Base-by-base conservation (phyloP, 2,797 vertebrate species). In the Squalus acanthias region DNA sequence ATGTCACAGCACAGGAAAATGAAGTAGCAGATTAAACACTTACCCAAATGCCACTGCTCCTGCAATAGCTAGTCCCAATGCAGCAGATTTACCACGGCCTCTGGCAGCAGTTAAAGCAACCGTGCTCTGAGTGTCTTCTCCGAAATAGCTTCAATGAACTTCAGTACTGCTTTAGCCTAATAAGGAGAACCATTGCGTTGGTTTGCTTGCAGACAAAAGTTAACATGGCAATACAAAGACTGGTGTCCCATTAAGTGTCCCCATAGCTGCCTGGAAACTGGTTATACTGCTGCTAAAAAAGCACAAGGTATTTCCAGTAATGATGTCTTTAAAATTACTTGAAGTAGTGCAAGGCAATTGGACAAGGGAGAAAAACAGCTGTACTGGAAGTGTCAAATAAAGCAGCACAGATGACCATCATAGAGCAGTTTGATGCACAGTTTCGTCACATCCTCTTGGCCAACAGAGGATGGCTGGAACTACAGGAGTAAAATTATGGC, bases 21-120 rank as follows among this genome's bases (percentile, higher is more conserved):
- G 7, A n/a, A 91, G 67, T 53, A 0, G 0, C 0, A 0, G 1
- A 4, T 0, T 1, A 95, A 57, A 95, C 96, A 65, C 97, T 96
- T 98, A 99, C 99, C 99, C 99, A 97, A 99, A 99, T 67, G 99
- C 99, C 95, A 99, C 98, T 0, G 99, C 99, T 96, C 98, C 99
- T 50, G 99, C 99, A 3, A 99, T 98, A 29, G 99, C 98, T 98
- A 99, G 96, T 0, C 99, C 99, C 97, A 99, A 97, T 0, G 99
- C 99, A 15, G 99, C 99, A 67, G 99, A 99, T 96, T 99, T 99
- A 0, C 99, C 99, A 96, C 99, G 98, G 29, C 99, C 99, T 67
- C 99, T 98, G 94, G 99, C 99, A 4, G 99, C 99, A 0, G 99
- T 99, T 87, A 99, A 97, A 0, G 99, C 98, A 63, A 99, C 99